phyloP scores from a whole-genome alignment of 2,113 vertebrate genomes.

The Aphelocoma coerulescens region DNA sequence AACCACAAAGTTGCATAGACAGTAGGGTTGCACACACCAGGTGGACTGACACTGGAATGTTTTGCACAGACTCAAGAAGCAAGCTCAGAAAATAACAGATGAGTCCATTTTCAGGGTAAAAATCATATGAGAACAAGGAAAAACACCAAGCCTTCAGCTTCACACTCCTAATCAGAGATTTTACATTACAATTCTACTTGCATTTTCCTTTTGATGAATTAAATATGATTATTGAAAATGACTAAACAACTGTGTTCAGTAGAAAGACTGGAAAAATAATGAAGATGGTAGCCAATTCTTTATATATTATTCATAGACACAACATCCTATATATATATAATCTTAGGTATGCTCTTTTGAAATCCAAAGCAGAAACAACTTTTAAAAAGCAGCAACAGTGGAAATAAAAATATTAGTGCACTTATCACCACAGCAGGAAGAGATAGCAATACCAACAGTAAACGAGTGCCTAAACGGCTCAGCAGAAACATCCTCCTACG shows the following conservation, averaged over 20 bases:
- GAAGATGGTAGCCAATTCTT: background rate
- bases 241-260: background rate
- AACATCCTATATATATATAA: background rate
- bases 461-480: background rate
- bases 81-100: background rate
- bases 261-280: background rate
- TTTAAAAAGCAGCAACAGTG: background rate
- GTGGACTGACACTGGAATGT: background rate
- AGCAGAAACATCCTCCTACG: background rate
- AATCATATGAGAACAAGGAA: background rate
- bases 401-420: background rate
- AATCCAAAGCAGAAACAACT: background rate
- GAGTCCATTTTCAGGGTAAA: background rate
- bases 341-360: background rate
- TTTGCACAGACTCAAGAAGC: background rate
- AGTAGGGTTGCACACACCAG: background rate
- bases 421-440: background rate
- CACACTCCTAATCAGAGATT: background rate
- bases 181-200: background rate
- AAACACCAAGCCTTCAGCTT: background rate
- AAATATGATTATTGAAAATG: background rate
- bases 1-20: background rate
- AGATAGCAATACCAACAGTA: background rate
- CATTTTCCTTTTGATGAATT: background rate
- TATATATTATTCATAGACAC: background rate